These are phyloP conservation scores for Oopsacas minuta DNA, from an alignment of 37 sponge, comb jelly and placozoan genomes.

Conservation along the genomic window DNA sequence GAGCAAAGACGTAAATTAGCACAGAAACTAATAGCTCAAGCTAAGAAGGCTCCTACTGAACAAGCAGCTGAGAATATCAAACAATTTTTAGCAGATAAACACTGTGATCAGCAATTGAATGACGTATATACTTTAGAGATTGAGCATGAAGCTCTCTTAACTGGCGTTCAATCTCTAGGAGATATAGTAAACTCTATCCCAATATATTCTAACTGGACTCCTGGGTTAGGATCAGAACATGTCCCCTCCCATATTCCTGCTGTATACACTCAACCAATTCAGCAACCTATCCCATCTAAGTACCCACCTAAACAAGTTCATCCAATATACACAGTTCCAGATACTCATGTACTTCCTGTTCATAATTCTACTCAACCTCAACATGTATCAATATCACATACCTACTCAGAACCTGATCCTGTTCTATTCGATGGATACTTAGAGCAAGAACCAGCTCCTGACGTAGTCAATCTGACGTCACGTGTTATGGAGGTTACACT, in stretches of 20 bases:
- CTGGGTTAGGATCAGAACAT: not conserved
- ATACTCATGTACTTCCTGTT: not conserved
- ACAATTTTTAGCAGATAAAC: not conserved
- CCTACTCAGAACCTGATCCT: not conserved
- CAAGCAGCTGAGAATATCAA: not conserved
- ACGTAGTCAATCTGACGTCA: not conserved
- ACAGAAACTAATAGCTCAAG: not conserved
- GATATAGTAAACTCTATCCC: conserved; percentile 8
- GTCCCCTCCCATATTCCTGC: not conserved
- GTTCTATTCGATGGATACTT: not conserved
- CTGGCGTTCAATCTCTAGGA: not conserved
- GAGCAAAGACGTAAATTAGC: not conserved
- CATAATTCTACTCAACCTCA: not conserved
- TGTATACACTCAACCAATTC: not conserved
- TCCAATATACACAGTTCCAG: not conserved
- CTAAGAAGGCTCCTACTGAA: not conserved
- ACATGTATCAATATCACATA: not conserved
- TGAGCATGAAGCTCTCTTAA: not conserved
- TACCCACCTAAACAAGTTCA: not conserved
- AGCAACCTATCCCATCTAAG: not conserved
- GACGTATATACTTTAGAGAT: not conserved
- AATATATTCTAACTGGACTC: not conserved
- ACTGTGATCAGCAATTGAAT: not conserved
- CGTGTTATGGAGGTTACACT: not conserved
- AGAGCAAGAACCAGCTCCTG: not conserved